Conservation (phyloP, 2,113 vertebrate species). For the Thamnophis sirtalis region DNA sequence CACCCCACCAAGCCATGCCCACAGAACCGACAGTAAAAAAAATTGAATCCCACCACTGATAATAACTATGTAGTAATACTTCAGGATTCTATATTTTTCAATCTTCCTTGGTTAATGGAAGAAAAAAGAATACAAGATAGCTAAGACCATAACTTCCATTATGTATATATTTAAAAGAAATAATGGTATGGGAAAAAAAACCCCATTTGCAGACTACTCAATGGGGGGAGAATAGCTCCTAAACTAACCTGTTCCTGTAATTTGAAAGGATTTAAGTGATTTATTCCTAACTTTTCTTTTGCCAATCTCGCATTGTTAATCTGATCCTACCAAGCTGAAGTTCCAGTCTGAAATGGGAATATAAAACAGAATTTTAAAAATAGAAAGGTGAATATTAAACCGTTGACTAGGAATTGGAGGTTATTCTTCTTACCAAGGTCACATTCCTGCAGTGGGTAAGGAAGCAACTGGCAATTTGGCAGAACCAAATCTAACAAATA, state of each 20-base stretch:
- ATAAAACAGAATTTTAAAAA: not conserved
- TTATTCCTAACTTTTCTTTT: constrained; percentile 60
- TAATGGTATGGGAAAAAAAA: constrained; percentile 52
- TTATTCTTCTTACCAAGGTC: not conserved
- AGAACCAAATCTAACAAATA: not conserved
- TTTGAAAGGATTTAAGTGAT: constrained; percentile 62
- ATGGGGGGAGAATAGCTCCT: constrained; percentile 37
- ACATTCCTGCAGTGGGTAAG: not conserved
- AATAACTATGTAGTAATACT: not conserved
- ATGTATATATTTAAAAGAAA: constrained; percentile 53
- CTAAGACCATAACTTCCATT: constrained; percentile 52
- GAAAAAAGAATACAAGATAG: constrained; percentile 47
- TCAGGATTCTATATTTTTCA: constrained; percentile 49
- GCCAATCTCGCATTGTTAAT: constrained; percentile 54
- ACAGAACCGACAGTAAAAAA: no score
- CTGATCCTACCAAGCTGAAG: constrained; percentile 65
- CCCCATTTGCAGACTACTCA: constrained; percentile 44
- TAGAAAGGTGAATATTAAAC: not conserved
- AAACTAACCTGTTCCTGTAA: constrained; percentile 34
- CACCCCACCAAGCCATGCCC: no score
- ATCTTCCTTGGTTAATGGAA: constrained; percentile 58
- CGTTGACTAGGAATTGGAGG: not conserved
- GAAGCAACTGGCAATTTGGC: not conserved
- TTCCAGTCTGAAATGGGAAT: constrained; percentile 39
- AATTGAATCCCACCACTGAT: no score